Conservation (phyloP, 2,113 vertebrate genomes). For the Amphiprion ocellaris region DNA sequence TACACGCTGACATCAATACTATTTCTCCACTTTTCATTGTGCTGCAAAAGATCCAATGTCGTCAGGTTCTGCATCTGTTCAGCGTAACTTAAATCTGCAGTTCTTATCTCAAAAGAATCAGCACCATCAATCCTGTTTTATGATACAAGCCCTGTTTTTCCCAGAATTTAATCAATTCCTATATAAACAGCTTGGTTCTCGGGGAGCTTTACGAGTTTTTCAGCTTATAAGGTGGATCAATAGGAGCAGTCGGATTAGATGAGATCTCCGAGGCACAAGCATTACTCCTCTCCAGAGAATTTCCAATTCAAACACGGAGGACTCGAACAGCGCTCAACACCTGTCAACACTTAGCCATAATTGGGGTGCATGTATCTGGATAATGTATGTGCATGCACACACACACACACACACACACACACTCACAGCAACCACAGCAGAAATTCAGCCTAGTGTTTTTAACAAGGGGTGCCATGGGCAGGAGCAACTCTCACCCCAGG, state of each 20-base stretch:
- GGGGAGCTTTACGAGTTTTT: constrained; percentile 30
- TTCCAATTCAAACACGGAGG: constrained; percentile 32
- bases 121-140: constrained; percentile 35
- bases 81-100: constrained; percentile 11
- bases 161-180: constrained; percentile 52
- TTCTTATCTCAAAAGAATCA: constrained; percentile 34
- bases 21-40: constrained; percentile 31
- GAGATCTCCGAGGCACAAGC: constrained; percentile 32
- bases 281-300: constrained; percentile 13
- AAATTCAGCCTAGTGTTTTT: constrained; percentile 5
- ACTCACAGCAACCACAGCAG: background rate
- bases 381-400: constrained; percentile 5
- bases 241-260: constrained; percentile 43
- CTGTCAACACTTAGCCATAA: constrained; percentile 42
- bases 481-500: constrained; percentile 28
- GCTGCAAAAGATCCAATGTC: constrained; percentile 10
- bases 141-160: constrained; percentile 37
- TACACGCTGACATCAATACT: constrained; percentile 21
- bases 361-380: constrained; percentile 14
- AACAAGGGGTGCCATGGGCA: constrained; percentile 10
- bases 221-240: constrained; percentile 37
- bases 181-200: constrained; percentile 46
- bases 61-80: constrained; percentile 22
- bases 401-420: background rate
- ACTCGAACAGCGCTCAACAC: constrained; percentile 20